These are phyloP conservation scores for Epizoanthus rinbou DNA, from an alignment of 92 coral and sea anemone genomes.

Conservation along the genomic window DNA sequence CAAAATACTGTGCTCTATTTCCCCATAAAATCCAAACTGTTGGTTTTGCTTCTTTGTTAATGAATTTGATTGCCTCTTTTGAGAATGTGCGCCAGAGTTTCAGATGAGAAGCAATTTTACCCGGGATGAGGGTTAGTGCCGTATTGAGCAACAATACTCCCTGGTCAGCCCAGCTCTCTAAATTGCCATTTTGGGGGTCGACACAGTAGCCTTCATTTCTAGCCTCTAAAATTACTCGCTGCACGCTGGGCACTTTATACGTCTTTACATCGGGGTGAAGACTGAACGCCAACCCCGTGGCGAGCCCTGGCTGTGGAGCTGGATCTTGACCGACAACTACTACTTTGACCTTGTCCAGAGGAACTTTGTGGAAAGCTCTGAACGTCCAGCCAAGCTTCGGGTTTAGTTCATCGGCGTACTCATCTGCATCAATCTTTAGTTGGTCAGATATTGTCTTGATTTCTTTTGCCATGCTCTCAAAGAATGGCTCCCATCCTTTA, in stretches of 20 bases:
- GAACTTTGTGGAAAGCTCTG: constrained; percentile 67
- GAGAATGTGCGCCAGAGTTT: constrained; percentile 49
- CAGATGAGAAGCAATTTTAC: constrained; percentile 58
- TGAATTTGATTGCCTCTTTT: constrained; percentile 40
- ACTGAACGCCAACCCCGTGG: constrained; percentile 69
- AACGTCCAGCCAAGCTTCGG: constrained; percentile 70
- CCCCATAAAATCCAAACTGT: constrained; percentile 69
- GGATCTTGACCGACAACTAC: constrained; percentile 67
- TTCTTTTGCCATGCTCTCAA: constrained; percentile 23
- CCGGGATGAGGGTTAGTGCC: constrained; percentile 51
- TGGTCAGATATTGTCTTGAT: constrained; percentile 57
- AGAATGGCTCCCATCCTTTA: constrained; percentile 66
- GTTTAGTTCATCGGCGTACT: constrained; percentile 46
- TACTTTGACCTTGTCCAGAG: constrained; percentile 51
- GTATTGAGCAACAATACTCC: constrained; percentile 62
- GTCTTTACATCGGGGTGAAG: constrained; percentile 47
- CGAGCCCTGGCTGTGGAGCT: constrained; percentile 71
- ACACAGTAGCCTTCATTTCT: constrained; percentile 66
- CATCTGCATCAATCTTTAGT: constrained; percentile 44
- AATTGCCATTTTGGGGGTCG: constrained; percentile 38
- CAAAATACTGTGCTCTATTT: constrained; percentile 49
- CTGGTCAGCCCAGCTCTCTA: constrained; percentile 55
- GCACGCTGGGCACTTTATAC: constrained; percentile 59
- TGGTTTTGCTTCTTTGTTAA: constrained; percentile 48
- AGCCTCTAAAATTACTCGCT: constrained; percentile 65